These are phyloP conservation scores for Caenorhabditis imperialis DNA, from an alignment of 2,888 invertebrate genomes.

Conservation along the genomic window DNA sequence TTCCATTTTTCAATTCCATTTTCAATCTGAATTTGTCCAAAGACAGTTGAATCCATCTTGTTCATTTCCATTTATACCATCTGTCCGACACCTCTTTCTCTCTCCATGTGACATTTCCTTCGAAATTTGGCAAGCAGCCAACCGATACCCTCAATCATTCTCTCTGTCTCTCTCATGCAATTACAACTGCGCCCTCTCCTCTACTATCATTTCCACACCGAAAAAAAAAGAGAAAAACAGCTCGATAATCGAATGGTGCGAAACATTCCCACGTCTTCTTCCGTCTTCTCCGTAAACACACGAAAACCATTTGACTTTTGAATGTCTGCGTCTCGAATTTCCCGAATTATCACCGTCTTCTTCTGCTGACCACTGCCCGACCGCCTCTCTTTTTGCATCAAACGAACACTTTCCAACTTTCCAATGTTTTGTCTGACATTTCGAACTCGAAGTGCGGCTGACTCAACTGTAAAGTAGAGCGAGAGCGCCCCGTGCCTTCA, in stretches of 20 bases:
- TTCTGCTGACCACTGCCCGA: slow-evolving; percentile 19
- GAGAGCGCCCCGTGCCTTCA: background rate
- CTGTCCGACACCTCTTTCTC: slow-evolving; percentile 6
- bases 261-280: slow-evolving; percentile 42
- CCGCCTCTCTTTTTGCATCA: background rate
- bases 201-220: too few relatives aligned
- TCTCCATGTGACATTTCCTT: background rate
- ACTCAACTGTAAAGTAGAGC: background rate
- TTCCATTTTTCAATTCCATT: too few relatives aligned
- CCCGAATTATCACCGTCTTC: slow-evolving; percentile 24
- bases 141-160: background rate
- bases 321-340: slow-evolving; percentile 19
- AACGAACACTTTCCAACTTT: background rate
- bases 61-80: slow-evolving; percentile 22
- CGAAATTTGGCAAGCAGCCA: slow-evolving; percentile 40
- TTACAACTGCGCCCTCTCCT: too few relatives aligned
- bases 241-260: slow-evolving; percentile 26
- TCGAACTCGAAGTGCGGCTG: background rate
- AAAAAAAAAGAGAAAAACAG: slow-evolving; percentile 5
- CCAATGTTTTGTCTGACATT: background rate
- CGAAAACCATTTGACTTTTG: slow-evolving; percentile 33
- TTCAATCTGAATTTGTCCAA: slow-evolving; percentile 10
- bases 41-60: slow-evolving; percentile 27
- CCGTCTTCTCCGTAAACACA: background rate
- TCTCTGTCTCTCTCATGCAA: too few relatives aligned